Evolutionary conservation across 2,113 vertebrate genomes (phyloP), one percentile per base, ranked within the genome.

Genomic region (Steatornis caripensis): DNA sequence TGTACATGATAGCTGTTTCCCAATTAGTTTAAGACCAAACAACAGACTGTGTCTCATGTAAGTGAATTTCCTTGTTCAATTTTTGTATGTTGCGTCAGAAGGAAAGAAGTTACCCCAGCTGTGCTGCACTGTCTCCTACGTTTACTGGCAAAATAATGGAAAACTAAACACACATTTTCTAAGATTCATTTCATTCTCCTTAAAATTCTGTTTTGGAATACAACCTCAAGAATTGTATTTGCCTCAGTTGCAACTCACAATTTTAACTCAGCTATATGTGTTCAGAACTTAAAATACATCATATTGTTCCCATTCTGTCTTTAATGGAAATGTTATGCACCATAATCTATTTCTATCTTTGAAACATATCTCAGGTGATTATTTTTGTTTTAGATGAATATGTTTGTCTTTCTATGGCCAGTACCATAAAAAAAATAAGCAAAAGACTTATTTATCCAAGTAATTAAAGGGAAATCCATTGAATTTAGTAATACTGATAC

Each of bases 261-360:
- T 39, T 85, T 64, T 77, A 84, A 64, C 7, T 83, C 43, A 51
- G 61, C 12, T 76, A 24, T 24, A 51, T 70, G 41, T 5, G 2
- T 72, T 79, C 51, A 92, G 81, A 90, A 95, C 82, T 88, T 89
- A 84, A 96, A 97, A 94, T 96, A 55, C 10, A 90, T 97, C 91
- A 92, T 34, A 36, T 84, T 96, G 91, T 95, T 96, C 82, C 46
- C 46, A 79, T 96, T 96, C 64, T 96, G 32, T 92, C 89, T 96
- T 94, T 94, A 89, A 69, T 78, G 69, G 91, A 96, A 95, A 45
- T 90, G 54, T 94, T 92, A 87, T 80, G 11, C 75, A 92, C 66
- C 65, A 34, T 61, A 68, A 78, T 89, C 76, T 95, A 80, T 91
- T 96, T 96, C 48, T 79, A 20, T 75, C 82, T 90, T 91, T 15